phyloP scores from a whole-genome alignment of 2,888 invertebrate species.

The Philereme transversata region DNA sequence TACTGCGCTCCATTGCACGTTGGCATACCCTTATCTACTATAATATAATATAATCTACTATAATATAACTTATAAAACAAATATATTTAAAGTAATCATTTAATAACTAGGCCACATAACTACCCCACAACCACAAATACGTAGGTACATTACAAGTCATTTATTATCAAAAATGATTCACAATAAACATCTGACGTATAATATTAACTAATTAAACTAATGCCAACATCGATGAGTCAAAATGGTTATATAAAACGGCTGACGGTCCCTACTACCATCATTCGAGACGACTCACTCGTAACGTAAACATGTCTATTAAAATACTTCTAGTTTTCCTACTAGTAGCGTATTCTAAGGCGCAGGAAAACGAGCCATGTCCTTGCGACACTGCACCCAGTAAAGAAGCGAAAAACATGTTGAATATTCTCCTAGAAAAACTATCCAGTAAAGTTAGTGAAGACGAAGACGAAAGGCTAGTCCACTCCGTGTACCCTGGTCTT shows the following conservation, averaged over 20 bases:
- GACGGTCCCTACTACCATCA: constrained; percentile 25
- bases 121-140: no score
- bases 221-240: constrained; percentile 9
- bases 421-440: constrained; percentile 37
- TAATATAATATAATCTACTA: no score
- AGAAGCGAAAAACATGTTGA: constrained; percentile 20
- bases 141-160: no score
- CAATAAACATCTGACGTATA: no score
- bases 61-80: no score
- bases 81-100: no score
- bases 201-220: neutral
- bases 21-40: no score
- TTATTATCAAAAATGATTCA: no score
- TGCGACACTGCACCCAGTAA: constrained; percentile 27
- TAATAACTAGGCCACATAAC: no score
- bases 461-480: constrained; percentile 23
- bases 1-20: no score
- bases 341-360: constrained; percentile 19
- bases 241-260: neutral
- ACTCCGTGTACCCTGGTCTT: constrained; percentile 43
- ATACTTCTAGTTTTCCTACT: constrained; percentile 36
- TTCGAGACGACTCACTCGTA: constrained; percentile 29
- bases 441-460: constrained; percentile 28
- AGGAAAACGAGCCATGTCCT: constrained; percentile 27
- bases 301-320: constrained; percentile 44